Conservation (phyloP, 1,140 invertebrate species). For the Dendrolimus kikuchii region DNA sequence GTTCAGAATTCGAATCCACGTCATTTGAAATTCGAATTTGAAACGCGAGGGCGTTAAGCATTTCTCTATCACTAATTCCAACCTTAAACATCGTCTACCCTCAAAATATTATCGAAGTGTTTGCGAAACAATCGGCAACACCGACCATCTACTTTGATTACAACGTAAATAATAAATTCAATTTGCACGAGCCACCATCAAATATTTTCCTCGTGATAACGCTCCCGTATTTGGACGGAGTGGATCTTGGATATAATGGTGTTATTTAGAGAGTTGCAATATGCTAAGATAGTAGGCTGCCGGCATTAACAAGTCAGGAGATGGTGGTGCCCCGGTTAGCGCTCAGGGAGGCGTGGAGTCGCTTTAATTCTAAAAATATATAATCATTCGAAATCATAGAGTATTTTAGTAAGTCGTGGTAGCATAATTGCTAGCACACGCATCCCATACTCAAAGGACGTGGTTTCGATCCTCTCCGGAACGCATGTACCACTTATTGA, state of each 20-base stretch:
- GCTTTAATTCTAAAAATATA: slow-evolving; percentile 4
- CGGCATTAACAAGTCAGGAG: slow-evolving; percentile 67
- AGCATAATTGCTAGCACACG: no score
- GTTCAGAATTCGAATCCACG: no score
- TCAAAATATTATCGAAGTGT: no score
- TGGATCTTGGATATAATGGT: slow-evolving; percentile 51
- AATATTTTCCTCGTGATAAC: slow-evolving; percentile 63
- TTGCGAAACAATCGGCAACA: slow-evolving; percentile 6
- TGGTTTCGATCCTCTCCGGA: no score
- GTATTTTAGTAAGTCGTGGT: no score
- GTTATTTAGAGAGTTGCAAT: slow-evolving; percentile 68
- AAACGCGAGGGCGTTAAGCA: neutral
- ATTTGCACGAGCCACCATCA: slow-evolving; percentile 49
- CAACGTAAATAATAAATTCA: slow-evolving; percentile 65
- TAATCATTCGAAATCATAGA: slow-evolving; percentile 3
- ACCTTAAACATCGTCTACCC: neutral
- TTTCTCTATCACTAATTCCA: neutral
- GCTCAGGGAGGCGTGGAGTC: slow-evolving; percentile 25
- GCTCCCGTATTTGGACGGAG: slow-evolving; percentile 55
- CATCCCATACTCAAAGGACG: no score
- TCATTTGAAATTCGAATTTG: no score
- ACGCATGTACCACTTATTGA: no score
- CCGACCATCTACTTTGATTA: slow-evolving; percentile 37
- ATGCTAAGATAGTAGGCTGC: slow-evolving; percentile 68
- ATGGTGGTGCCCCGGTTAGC: slow-evolving; percentile 44